A percentile compares a stretch with the other conserved stretches of the same genome.
Conservation (phyloP, 2,888 invertebrate genomes). For the Drosophila meridiana region DNA sequence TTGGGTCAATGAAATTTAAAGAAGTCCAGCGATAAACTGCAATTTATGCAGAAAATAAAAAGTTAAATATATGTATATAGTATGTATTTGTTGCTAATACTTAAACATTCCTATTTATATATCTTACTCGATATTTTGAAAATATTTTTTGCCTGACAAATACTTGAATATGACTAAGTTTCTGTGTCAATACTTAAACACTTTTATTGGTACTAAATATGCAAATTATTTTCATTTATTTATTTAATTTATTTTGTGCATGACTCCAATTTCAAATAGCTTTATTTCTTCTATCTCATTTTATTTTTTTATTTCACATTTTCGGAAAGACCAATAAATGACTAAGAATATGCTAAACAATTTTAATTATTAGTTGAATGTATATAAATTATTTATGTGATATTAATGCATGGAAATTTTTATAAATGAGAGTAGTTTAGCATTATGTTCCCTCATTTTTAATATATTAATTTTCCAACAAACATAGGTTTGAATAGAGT, state of each 20-base stretch:
- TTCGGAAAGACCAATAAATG: neutral
- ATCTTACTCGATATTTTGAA: neutral
- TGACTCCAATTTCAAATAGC: neutral
- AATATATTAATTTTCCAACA: neutral
- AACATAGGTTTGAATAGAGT: neutral
- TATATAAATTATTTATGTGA: neutral
- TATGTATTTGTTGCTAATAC: neutral
- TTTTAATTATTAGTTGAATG: neutral
- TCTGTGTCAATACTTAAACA: neutral
- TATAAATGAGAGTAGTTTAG: neutral
- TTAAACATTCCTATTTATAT: neutral
- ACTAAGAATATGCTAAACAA: neutral
- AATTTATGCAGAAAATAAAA: slow-evolving; percentile 14
- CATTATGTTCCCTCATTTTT: neutral
- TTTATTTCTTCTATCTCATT: neutral
- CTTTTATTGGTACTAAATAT: neutral
- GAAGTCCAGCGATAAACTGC: slow-evolving; percentile 8
- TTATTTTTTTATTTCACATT: neutral
- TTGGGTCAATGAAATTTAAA: slow-evolving; percentile 23
- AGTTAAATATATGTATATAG: slow-evolving; percentile 3
- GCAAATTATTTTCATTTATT: neutral
- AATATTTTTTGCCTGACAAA: neutral
- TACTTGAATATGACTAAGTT: neutral
- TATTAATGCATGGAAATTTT: neutral
- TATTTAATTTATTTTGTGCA: neutral